These are phyloP conservation scores for Tyria jacobaeae DNA, from an alignment of 2,888 invertebrate genomes.

Conservation along the genomic window DNA sequence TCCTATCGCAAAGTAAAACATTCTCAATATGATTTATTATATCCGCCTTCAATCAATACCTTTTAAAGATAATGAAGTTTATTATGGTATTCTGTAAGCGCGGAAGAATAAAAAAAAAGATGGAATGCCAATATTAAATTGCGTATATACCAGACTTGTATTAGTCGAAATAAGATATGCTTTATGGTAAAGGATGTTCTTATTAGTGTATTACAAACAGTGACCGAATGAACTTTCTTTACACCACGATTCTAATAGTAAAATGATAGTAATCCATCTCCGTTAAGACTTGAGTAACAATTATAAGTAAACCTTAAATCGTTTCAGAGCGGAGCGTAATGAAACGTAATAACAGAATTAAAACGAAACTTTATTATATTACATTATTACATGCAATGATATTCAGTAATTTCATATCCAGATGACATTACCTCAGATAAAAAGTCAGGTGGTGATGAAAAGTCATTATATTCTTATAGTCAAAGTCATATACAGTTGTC, in stretches of 20 bases:
- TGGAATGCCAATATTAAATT: conserved; percentile 4
- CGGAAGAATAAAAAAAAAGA: background rate
- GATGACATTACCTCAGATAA: conserved; percentile 1
- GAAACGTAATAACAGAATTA: conserved; percentile 16
- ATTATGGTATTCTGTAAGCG: too few relatives aligned
- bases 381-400: background rate
- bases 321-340: conserved; percentile 15
- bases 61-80: background rate
- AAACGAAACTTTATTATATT: conserved; percentile 7
- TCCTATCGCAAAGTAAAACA: conserved; percentile 15
- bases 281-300: conserved; percentile 16
- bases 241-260: background rate
- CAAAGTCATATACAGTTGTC: conserved; percentile 41
- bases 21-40: background rate
- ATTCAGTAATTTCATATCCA: background rate
- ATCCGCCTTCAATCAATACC: background rate
- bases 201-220: conserved; percentile 6
- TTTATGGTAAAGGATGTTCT: conserved; percentile 6
- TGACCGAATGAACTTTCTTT: conserved; percentile 2
- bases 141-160: background rate
- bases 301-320: conserved; percentile 12
- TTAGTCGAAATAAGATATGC: background rate
- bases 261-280: conserved; percentile 17
- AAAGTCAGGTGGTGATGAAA: background rate
- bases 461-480: too few relatives aligned